phyloP scores from a whole-genome alignment of 2,888 invertebrate genomes.

The Argyresthia goedartella region DNA sequence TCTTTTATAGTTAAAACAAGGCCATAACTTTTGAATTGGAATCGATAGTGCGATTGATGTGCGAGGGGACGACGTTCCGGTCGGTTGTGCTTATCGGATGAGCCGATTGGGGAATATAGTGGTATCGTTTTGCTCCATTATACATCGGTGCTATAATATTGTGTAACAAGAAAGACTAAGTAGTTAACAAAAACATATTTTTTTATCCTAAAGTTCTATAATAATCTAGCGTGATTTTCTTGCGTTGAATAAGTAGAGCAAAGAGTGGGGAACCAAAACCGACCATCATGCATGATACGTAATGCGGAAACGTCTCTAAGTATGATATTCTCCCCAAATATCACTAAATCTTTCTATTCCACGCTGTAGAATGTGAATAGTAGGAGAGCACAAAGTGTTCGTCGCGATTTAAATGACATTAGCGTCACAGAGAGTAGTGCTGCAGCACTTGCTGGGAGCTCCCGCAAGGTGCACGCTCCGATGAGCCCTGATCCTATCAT shows the following conservation, averaged over 20 bases:
- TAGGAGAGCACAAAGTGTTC: not conserved
- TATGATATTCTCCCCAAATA: not conserved
- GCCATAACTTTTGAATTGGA: slow-evolving; percentile 13
- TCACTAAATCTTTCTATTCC: not conserved
- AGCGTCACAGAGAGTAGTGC: slow-evolving; percentile 41
- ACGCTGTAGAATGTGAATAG: not conserved
- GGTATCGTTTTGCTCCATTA: slow-evolving; percentile 60
- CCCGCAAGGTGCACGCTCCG: slow-evolving; percentile 39
- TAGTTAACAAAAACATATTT: not conserved
- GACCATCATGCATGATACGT: too few relatives aligned
- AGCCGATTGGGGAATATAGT: slow-evolving; percentile 39
- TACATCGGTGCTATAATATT: slow-evolving; percentile 17
- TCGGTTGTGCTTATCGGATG: slow-evolving; percentile 59
- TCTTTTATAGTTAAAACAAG: slow-evolving; percentile 7
- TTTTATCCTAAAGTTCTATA: not conserved
- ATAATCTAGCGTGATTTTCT: not conserved
- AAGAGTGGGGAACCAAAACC: not conserved
- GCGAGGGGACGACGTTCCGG: slow-evolving; percentile 53
- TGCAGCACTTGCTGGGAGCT: slow-evolving; percentile 9
- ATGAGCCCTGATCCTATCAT: slow-evolving; percentile 67
- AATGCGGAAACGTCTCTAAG: too few relatives aligned
- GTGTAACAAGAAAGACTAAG: not conserved
- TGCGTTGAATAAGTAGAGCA: not conserved
- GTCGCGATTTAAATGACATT: slow-evolving; percentile 44
- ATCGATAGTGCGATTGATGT: slow-evolving; percentile 58